Conservation (phyloP, 2,113 vertebrate genomes). For the Pangasianodon hypophthalmus region DNA sequence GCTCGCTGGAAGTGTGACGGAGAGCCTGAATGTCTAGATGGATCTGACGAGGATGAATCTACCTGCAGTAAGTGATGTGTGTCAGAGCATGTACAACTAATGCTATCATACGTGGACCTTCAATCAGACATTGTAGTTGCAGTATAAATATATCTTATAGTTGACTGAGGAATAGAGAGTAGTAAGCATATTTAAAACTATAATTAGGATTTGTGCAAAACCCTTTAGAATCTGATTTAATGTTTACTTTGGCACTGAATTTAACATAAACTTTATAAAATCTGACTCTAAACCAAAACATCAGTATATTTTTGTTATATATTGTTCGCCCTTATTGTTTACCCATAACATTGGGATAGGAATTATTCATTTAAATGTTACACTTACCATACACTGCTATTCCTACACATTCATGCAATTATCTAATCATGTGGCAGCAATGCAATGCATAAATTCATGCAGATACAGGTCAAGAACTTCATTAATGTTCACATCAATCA, state of each 20-base stretch:
- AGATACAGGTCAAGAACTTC: neutral
- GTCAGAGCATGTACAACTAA: neutral
- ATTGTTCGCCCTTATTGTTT: neutral
- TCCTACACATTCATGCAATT: neutral
- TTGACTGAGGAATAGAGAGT: neutral
- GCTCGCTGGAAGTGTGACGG: constrained; percentile 94
- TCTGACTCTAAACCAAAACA: neutral
- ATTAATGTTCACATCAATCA: neutral
- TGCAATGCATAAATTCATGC: neutral
- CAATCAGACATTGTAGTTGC: neutral
- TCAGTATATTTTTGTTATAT: neutral
- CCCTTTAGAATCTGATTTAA: neutral
- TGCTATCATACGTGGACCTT: neutral
- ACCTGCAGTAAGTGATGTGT: constrained; percentile 86
- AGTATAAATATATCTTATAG: neutral
- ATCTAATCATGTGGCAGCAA: neutral
- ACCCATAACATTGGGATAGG: neutral
- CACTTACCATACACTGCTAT: neutral
- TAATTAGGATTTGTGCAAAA: neutral
- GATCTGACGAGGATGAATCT: constrained; percentile 87
- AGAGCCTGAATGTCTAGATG: constrained; percentile 89
- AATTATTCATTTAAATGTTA: neutral
- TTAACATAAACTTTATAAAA: neutral
- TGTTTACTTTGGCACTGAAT: neutral
- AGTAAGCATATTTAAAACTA: neutral